Percentiles rank a stretch among this genome's conserved stretches.
These are phyloP conservation scores for Nomada goodeniana DNA, from an alignment of 2,888 invertebrate genomes.

Conservation along the genomic window DNA sequence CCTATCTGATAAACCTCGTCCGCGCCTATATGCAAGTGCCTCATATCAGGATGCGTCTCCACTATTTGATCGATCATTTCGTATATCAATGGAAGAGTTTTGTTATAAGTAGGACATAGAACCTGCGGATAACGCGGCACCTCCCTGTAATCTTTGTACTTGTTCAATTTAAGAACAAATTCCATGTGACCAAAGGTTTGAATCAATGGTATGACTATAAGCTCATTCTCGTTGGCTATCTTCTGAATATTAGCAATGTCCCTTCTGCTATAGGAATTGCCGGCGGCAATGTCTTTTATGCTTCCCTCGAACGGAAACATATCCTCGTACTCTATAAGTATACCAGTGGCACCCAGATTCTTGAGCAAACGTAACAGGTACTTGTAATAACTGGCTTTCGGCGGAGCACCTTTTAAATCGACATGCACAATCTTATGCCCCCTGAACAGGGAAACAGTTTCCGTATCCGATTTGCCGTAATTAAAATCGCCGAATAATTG, in stretches of 20 bases:
- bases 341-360: conserved; percentile 90
- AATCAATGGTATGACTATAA: conserved; percentile 92
- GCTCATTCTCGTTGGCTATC: conserved; percentile 86
- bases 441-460: conserved; percentile 74
- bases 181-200: conserved; percentile 95
- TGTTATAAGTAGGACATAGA: conserved; percentile 89
- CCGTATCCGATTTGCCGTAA: conserved; percentile 40
- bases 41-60: conserved; percentile 85
- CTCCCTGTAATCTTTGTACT: conserved; percentile 89
- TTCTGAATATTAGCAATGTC: conserved; percentile 86
- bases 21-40: conserved; percentile 91
- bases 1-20: conserved; percentile 93
- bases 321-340: conserved; percentile 94
- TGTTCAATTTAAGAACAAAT: conserved; percentile 90
- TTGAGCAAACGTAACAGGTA: conserved; percentile 87
- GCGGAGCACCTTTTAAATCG: conserved; percentile 94
- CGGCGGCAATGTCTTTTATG: conserved; percentile 87
- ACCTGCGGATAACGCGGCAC: conserved; percentile 86
- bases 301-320: conserved; percentile 92
- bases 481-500: conserved; percentile 51
- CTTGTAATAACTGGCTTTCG: conserved; percentile 87
- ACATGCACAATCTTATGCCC: conserved; percentile 90
- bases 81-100: conserved; percentile 86
- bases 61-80: conserved; percentile 91
- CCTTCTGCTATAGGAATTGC: conserved; percentile 87